These are phyloP conservation scores for Vannuccia rotundouncinata DNA, from an alignment of 2,888 invertebrate genomes.

Conservation along the genomic window DNA sequence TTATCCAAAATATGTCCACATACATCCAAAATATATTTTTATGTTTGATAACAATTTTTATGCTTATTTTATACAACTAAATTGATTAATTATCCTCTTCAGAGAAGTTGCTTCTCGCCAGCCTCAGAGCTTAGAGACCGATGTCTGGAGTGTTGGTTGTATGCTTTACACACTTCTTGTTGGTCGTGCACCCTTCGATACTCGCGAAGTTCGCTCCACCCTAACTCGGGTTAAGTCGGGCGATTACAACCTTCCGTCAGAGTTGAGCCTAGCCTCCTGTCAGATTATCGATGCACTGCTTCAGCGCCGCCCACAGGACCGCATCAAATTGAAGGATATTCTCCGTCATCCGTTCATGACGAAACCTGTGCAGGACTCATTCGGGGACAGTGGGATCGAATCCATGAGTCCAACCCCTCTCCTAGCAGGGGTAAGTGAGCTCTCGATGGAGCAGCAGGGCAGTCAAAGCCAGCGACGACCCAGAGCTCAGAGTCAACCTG, in stretches of 20 bases:
- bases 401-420: constrained; percentile 14
- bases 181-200: constrained; percentile 85
- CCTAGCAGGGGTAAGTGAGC: background rate
- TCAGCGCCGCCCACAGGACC: constrained; percentile 76
- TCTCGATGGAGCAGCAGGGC: background rate
- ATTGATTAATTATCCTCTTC: too few relatives aligned
- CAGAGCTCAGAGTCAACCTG: background rate
- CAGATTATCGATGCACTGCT: constrained; percentile 71
- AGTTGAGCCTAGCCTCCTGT: constrained; percentile 72
- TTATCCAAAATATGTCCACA: too few relatives aligned
- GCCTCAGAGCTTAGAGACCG: constrained; percentile 81
- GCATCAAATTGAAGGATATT: constrained; percentile 62
- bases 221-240: constrained; percentile 78
- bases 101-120: constrained; percentile 71
- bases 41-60: too few relatives aligned
- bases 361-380: background rate
- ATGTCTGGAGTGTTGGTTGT: constrained; percentile 93
- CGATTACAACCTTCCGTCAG: constrained; percentile 70
- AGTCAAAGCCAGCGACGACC: background rate
- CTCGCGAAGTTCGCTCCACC: constrained; percentile 70
- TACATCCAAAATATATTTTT: too few relatives aligned
- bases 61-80: too few relatives aligned
- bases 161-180: constrained; percentile 82
- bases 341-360: constrained; percentile 52
- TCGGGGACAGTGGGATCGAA: constrained; percentile 30